These are phyloP conservation scores for Linnaemya vulpina DNA, from an alignment of 2,888 invertebrate species.

Conservation along the genomic window DNA sequence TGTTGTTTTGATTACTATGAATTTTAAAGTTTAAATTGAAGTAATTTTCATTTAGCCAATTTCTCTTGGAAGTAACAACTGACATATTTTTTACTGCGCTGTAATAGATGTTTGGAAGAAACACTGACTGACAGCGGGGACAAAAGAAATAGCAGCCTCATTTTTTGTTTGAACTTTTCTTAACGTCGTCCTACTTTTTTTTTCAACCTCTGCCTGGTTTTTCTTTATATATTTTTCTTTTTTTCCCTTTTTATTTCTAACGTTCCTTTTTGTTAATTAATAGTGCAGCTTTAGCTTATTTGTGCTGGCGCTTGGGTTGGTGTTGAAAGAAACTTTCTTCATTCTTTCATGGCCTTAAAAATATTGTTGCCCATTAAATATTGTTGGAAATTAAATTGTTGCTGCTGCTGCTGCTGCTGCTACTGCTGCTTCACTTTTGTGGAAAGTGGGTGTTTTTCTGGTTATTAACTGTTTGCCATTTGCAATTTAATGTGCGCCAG, in stretches of 20 bases:
- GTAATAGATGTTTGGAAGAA: neutral
- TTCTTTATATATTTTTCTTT: neutral
- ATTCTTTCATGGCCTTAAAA: constrained; percentile 1
- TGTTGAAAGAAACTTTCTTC: neutral
- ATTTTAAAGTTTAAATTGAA: constrained; percentile 71
- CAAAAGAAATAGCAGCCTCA: neutral
- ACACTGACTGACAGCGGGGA: neutral
- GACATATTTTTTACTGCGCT: constrained; percentile 22
- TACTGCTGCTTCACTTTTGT: constrained; percentile 12
- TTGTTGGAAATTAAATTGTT: constrained; percentile 2
- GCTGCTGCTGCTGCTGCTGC: constrained; percentile 6
- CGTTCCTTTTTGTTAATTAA: constrained; percentile 41
- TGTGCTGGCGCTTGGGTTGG: neutral
- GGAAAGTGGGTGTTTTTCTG: constrained; percentile 12
- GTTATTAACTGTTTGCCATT: constrained; percentile 68
- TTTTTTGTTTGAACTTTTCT: too few relatives aligned
- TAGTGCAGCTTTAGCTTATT: constrained; percentile 12
- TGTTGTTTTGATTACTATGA: constrained; percentile 71
- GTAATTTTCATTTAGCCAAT: constrained; percentile 66
- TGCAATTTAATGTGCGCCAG: constrained; percentile 60
- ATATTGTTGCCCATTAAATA: constrained; percentile 34
- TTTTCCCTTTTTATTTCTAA: too few relatives aligned
- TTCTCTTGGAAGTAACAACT: constrained; percentile 51
- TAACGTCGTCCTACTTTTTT: too few relatives aligned
- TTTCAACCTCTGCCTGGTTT: neutral